Evolutionary conservation across 2,113 vertebrate genomes (phyloP).

Genomic region (Ancistrus triradiatus): DNA sequence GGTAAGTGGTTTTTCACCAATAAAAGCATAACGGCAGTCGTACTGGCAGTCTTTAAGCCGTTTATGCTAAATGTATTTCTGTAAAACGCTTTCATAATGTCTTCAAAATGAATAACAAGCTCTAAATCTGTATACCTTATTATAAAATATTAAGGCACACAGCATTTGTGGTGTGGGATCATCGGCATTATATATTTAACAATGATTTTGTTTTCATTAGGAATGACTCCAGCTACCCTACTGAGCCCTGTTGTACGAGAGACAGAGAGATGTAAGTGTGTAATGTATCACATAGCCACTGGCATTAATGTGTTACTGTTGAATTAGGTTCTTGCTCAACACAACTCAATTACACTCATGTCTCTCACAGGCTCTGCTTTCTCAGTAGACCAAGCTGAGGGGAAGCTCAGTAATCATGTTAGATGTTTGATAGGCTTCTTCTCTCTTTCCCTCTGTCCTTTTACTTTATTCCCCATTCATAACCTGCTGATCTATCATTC

Average conservation of each 20-base stretch:
- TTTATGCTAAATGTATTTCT: no score
- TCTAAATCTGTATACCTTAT: no score
- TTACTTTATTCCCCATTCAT: neutral
- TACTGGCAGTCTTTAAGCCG: no score
- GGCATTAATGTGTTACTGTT: neutral
- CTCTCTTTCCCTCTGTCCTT: neutral
- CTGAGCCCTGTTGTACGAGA: neutral
- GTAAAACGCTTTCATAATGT: no score
- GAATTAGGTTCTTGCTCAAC: conserved; percentile 49
- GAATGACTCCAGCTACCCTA: no score
- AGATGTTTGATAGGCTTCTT: conserved; percentile 10
- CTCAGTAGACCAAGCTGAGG: conserved; percentile 50
- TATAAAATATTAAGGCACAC: no score
- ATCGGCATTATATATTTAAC: no score
- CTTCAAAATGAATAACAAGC: no score
- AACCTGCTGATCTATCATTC: neutral
- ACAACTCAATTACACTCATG: conserved; percentile 64
- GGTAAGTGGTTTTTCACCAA: no score
- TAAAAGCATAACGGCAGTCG: no score
- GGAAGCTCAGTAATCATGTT: conserved; percentile 47
- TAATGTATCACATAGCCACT: neutral
- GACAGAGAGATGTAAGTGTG: neutral
- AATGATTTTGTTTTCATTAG: no score
- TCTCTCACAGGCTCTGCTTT: conserved; percentile 53
- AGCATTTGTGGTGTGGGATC: no score